Evolutionary conservation across 2,797 vertebrate genomes (phyloP), one percentile per base, ranked within the genome.

Genomic region (Paramormyrops hopkinsi): DNA sequence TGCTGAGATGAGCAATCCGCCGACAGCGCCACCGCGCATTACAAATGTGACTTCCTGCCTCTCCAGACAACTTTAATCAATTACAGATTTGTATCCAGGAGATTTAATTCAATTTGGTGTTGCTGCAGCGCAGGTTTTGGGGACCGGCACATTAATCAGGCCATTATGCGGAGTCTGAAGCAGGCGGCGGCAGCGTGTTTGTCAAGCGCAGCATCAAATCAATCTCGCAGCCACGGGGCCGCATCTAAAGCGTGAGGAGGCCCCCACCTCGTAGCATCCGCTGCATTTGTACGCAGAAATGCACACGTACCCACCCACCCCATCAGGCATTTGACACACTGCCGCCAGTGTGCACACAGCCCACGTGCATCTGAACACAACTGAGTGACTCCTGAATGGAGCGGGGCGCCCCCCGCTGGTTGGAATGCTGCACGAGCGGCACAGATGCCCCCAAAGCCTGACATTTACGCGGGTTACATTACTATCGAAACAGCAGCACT

Each of bases 91-190:
- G 93, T 93, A 95, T 95, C 93, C 93, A 95, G 94, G 95, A 95
- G 94, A 95, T 94, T 95, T 95, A 91, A 96, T 96, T 95, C 90
- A 93, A 95, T 95, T 95, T 94, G 5, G 90, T 93, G 94, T 94
- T 93, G 94, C 94, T 90, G 92, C 51, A 92, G 92, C 93, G 94
- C 90, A 91, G 92, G 94, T 95, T 94, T 93, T 91, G 93, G 94
- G 86, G 92, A 92, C 92, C 89, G 83, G 41, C 0, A 91, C 93
- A 95, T 96, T 95, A 94, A 95, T 96, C 95, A 95, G 92, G 94
- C 93, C 94, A 95, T 95, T 96, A 95, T 94, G 92, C 91, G 37
- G 91, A 93, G 91, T 92, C 92, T 92, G 93, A 94, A 93, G 91
- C 94, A 84, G 50, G 73, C 90, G 92, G 86, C 92, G 93, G 93